Evolutionary conservation across 1,140 invertebrate species (phyloP), one percentile per base, ranked within the genome.

Genomic region (Drosophila lowei): DNA sequence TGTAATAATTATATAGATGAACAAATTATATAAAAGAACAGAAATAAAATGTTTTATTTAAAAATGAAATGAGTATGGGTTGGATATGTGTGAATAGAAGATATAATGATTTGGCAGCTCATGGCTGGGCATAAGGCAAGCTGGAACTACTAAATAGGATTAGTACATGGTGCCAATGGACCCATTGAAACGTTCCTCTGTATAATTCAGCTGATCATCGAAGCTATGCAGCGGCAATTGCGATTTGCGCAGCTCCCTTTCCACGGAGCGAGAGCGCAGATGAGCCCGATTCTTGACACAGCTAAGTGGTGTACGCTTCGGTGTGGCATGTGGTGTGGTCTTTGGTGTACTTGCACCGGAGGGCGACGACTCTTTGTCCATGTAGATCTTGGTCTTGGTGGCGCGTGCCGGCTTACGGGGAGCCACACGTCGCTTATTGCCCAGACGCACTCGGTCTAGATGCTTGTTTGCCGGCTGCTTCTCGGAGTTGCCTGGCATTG

Each of bases 401-500:
- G 79, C 76, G 6, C 73, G 60, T 1, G 83, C 84, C 1, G 79
- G 85, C 44, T 83, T 80, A 0, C 79, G 65, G 0, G 72, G 83
- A 11, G 77, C 48, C 8, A 80, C 76, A 18, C 90, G 49, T 18
- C 76, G 60, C 62, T 90, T 79, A 43, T 89, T 77, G 0, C 79
- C 79, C 44, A 72, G 44, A 18, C 77, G 86, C 13, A 90, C 81
- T 6, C 89, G 89, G 13, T 90, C 89, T 60, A 90, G 48, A n/a
- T 89, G 89, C 25, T 90, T 90, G 47, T 90, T 90, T 0, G 72
- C 63, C 1, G 68, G 79, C 15, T 60, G 42, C n/a, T 15, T 16
- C 0, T 57, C 15, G 6, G 41, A 28, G 6, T 9, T 46, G 8
- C 9, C 18, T 41, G 57, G 48, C 11, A 5, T 13, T 11, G 13